phyloP scores from a whole-genome alignment of 2,888 invertebrate species.

The Meganola albula region DNA sequence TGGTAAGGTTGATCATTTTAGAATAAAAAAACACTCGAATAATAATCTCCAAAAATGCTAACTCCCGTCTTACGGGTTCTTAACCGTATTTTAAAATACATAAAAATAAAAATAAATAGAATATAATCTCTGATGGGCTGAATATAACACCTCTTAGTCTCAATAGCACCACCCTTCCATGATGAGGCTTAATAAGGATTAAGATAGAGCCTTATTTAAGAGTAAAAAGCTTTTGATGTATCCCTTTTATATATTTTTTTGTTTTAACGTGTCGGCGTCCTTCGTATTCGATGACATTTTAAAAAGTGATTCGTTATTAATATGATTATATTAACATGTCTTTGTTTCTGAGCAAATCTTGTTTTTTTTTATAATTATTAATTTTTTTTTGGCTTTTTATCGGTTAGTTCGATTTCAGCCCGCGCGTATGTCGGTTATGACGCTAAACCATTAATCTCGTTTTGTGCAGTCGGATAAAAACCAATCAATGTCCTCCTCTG shows the following conservation, averaged over 20 bases:
- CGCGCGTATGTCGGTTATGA: too few relatives aligned
- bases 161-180: slow-evolving; percentile 59
- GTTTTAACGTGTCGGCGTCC: slow-evolving; percentile 30
- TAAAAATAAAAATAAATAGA: slow-evolving; percentile 42
- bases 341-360: neutral
- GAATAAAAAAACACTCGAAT: too few relatives aligned
- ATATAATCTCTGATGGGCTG: slow-evolving; percentile 59
- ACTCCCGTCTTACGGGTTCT: slow-evolving; percentile 61
- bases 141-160: slow-evolving; percentile 67
- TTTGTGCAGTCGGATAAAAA: too few relatives aligned
- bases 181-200: slow-evolving; percentile 71
- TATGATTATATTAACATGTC: slow-evolving; percentile 11
- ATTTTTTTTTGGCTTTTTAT: too few relatives aligned
- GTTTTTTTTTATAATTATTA: neutral
- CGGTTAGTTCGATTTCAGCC: too few relatives aligned
- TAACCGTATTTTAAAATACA: slow-evolving; percentile 32
- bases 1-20: too few relatives aligned
- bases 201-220: slow-evolving; percentile 69
- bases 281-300: slow-evolving; percentile 37
- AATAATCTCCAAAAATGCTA: slow-evolving; percentile 41
- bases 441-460: too few relatives aligned
- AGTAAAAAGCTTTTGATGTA: slow-evolving; percentile 72
- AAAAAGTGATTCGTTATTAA: slow-evolving; percentile 24
- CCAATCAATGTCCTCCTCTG: too few relatives aligned
- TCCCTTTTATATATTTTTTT: slow-evolving; percentile 47